Conservation (phyloP, 2,797 vertebrate species). For the Typhlichthys subterraneus region DNA sequence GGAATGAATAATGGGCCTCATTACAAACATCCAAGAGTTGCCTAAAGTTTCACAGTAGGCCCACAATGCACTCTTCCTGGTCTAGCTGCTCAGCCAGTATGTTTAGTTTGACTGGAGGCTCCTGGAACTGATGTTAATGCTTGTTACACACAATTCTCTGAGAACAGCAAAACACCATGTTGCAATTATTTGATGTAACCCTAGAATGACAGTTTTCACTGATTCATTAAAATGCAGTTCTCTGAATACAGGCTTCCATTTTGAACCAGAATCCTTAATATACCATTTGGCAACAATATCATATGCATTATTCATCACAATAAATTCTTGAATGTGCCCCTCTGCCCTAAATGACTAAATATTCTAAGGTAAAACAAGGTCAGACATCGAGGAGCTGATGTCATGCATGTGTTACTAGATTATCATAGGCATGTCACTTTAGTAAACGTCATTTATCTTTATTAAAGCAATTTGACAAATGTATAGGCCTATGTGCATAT, state of each 20-base stretch:
- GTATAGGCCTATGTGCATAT: too few species aligned
- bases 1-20: conserved; percentile 82
- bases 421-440: too few species aligned
- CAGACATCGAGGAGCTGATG: conserved; percentile 45
- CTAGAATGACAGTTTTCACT: too few species aligned
- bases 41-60: conserved; percentile 71
- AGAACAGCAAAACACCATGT: conserved; percentile 10
- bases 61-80: conserved; percentile 61
- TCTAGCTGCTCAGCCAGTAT: conserved; percentile 27
- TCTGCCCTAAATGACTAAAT: conserved; percentile 51
- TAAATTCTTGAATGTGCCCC: conserved; percentile 42
- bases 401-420: conserved; percentile 1
- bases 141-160: conserved; percentile 11
- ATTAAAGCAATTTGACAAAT: too few species aligned
- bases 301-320: conserved; percentile 47
- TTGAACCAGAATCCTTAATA: conserved; percentile 39
- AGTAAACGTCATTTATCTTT: too few species aligned
- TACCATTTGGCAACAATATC: conserved; percentile 41
- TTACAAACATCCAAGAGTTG: conserved; percentile 77
- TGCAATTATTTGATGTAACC: too few species aligned
- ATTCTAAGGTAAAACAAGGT: conserved; percentile 64
- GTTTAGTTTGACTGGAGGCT: conserved; percentile 31
- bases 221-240: too few species aligned
- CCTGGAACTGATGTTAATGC: conserved; percentile 5
- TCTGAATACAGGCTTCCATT: too few species aligned